These are phyloP conservation scores for Eueides isabella DNA, from an alignment of 1,140 invertebrate genomes.

Conservation along the genomic window DNA sequence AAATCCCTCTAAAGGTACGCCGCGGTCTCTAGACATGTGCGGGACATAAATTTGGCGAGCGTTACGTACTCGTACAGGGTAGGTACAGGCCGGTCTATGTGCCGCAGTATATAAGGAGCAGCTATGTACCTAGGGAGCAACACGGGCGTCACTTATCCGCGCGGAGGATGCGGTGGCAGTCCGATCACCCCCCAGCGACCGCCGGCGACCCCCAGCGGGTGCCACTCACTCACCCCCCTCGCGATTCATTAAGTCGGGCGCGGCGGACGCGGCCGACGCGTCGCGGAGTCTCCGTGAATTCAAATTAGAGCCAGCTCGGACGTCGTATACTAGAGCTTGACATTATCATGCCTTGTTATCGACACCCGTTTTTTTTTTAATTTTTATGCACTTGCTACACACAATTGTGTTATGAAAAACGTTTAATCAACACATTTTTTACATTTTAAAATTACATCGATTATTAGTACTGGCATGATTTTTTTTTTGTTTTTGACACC, in stretches of 20 bases:
- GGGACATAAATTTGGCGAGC: conserved; percentile 81
- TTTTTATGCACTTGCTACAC: neutral
- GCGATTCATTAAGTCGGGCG: conserved; percentile 82
- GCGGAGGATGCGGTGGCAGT: conserved; percentile 76
- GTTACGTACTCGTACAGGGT: conserved; percentile 55
- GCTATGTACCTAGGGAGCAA: conserved; percentile 72
- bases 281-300: conserved; percentile 80
- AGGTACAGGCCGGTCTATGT: conserved; percentile 70
- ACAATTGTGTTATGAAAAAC: no score
- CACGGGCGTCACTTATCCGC: conserved; percentile 81
- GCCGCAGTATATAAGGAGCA: conserved; percentile 71
- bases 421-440: no score
- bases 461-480: no score
- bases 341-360: neutral
- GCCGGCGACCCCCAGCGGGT: conserved; percentile 36
- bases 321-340: conserved; percentile 69
- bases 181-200: conserved; percentile 60
- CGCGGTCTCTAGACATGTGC: conserved; percentile 81
- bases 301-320: conserved; percentile 80
- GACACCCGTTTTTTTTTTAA: neutral
- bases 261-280: conserved; percentile 79
- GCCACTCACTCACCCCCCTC: conserved; percentile 59
- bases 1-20: conserved; percentile 80
- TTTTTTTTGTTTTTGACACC: no score
- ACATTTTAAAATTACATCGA: no score